These are phyloP conservation scores for Patella caerulea DNA, from an alignment of 2,888 invertebrate genomes.

Conservation along the genomic window DNA sequence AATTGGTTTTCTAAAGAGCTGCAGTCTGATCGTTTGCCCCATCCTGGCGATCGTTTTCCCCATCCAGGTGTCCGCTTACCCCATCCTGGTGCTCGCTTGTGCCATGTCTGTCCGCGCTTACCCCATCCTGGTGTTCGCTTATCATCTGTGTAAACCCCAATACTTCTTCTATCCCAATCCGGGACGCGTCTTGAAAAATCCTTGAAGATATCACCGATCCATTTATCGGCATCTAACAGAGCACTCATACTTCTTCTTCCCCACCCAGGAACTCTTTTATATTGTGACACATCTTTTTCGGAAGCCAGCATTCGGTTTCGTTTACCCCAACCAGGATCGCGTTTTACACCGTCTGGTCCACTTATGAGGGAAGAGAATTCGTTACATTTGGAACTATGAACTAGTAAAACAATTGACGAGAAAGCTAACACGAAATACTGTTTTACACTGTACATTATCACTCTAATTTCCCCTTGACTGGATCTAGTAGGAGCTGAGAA, in stretches of 20 bases:
- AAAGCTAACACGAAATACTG: not conserved
- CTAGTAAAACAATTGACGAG: constrained; percentile 4
- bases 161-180: constrained; percentile 48
- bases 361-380: not conserved
- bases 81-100: constrained; percentile 40
- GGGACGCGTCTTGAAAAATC: constrained; percentile 43
- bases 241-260: constrained; percentile 39
- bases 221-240: constrained; percentile 33
- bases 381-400: not conserved
- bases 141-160: constrained; percentile 28
- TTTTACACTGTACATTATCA: not conserved
- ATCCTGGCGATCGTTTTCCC: constrained; percentile 57
- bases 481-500: too few relatives aligned
- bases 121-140: constrained; percentile 52
- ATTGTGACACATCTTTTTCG: constrained; percentile 35
- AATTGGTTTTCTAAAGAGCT: constrained; percentile 26
- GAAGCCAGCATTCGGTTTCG: constrained; percentile 36
- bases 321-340: constrained; percentile 54
- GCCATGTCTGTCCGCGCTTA: constrained; percentile 54
- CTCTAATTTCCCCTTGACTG: not conserved
- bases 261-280: constrained; percentile 52
- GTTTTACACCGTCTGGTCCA: constrained; percentile 28
- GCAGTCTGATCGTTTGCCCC: constrained; percentile 51
- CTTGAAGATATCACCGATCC: constrained; percentile 34
- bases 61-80: constrained; percentile 54